Conservation (phyloP, 2,797 vertebrate genomes). For the Leucoraja ocellata region DNA sequence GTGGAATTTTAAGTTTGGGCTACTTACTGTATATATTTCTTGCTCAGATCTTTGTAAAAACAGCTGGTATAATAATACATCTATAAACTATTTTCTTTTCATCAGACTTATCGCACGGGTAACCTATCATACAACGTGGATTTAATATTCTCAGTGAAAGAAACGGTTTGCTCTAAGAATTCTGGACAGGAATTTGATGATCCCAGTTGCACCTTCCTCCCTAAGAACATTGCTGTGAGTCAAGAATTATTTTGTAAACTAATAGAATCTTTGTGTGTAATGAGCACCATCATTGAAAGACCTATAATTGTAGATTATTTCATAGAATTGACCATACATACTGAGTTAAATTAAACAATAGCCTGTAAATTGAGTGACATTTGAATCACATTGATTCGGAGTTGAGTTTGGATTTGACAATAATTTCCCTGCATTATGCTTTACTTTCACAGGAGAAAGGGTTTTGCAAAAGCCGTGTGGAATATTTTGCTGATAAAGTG, state of each 20-base stretch:
- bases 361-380: neutral
- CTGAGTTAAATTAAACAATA: neutral
- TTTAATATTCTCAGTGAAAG: neutral
- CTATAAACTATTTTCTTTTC: neutral
- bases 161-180: neutral
- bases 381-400: neutral
- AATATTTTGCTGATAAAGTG: conserved; percentile 19
- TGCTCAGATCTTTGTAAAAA: too few species aligned
- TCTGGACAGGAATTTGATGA: too few species aligned
- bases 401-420: too few species aligned
- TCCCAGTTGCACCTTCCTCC: too few species aligned
- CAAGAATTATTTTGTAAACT: neutral
- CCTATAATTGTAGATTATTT: too few species aligned
- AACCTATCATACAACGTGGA: too few species aligned
- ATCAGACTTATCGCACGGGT: neutral
- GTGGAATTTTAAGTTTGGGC: neutral
- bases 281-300: too few species aligned
- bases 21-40: too few species aligned
- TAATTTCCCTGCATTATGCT: neutral
- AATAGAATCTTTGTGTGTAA: too few species aligned
- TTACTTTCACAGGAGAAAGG: neutral
- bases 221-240: neutral
- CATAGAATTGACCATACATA: neutral
- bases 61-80: too few species aligned
- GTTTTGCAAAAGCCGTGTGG: neutral